Evolutionary conservation across 2,888 invertebrate species (phyloP), one percentile per base, ranked within the genome.

Genomic region (Microctonus aethiopoides): DNA sequence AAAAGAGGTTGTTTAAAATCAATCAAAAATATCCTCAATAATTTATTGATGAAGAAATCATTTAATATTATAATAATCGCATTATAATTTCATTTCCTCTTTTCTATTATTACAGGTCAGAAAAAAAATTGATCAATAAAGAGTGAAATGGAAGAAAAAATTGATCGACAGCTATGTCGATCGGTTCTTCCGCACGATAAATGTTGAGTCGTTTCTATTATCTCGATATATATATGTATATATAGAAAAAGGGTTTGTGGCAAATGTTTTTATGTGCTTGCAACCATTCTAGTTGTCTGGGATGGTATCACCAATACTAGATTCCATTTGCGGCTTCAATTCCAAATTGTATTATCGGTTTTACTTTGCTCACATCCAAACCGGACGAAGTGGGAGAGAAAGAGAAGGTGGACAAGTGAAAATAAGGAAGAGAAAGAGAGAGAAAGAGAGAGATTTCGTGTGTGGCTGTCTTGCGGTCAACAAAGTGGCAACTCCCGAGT

Each of bases 101-200:
- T 29, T 83, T 83, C 81, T 81, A n/a, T 82, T 81, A 83, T 83
- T 82, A 81, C 81, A 74, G 75, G 75, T 56, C 36, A 20, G 6
- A 57, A 32, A 32, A 41, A 57, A 46, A 66, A n/a, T n/a, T n/a
- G 10, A 57, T 39, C 32, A 29, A 54, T 39, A 67, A 66, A 66
- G 59, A 65, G 29, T 29, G 7, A 7, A 7, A 29, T 7, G 29
- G 6, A 11, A 20, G 52, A 52, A 22, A 67, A 32, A 61, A 60
- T 41, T 52, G 54, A 54, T 24, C 54, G 54, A 54, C 24, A 26
- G 26, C n/a, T 13, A 24, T 54, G 54, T n/a, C 26, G 26, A 54
- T 54, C 24, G 26, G 26, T 54, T 54, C 24, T 54, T 76, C 74
- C 70, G 57, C 62, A 68, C 74, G 73, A 77, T 76, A 75, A 78